A percentile compares a stretch with the other conserved stretches of the same genome.
Evolutionary conservation across 2,888 invertebrate species (phyloP).

Genomic region (Ormyrus pomaceus): DNA sequence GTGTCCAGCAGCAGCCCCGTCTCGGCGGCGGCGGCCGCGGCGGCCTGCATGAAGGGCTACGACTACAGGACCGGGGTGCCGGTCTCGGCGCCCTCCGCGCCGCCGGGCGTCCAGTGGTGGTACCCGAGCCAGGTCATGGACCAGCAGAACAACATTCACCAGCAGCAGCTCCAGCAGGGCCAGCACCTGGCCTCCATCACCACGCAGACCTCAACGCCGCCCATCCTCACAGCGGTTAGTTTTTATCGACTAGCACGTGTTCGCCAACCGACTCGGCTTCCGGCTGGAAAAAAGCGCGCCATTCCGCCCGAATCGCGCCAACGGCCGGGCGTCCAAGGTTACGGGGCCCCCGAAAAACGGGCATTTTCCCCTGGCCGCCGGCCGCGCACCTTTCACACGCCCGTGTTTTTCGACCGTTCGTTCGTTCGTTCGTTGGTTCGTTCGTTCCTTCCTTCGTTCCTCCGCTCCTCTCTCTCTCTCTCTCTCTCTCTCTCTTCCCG

Average conservation of each 20-base stretch:
- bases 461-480: background rate
- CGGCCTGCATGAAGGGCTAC: conserved; percentile 77
- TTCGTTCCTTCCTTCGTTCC: background rate
- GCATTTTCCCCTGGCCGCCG: no score
- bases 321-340: no score
- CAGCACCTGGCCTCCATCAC: conserved; percentile 73
- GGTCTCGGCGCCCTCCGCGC: conserved; percentile 72
- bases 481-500: background rate
- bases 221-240: conserved; percentile 73
- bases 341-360: no score
- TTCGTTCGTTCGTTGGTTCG: no score
- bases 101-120: conserved; percentile 84
- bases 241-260: background rate
- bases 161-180: conserved; percentile 78
- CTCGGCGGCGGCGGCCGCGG: background rate
- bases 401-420: no score
- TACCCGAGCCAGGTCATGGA: conserved; percentile 83
- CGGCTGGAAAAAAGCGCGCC: no score
- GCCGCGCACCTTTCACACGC: no score
- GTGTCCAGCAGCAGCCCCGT: conserved; percentile 81
- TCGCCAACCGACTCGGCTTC: no score
- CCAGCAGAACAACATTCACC: conserved; percentile 79
- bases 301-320: no score
- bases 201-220: conserved; percentile 73
- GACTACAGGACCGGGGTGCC: conserved; percentile 82